Conservation (phyloP, 2,888 invertebrate genomes). For the Ceramica pisi region DNA sequence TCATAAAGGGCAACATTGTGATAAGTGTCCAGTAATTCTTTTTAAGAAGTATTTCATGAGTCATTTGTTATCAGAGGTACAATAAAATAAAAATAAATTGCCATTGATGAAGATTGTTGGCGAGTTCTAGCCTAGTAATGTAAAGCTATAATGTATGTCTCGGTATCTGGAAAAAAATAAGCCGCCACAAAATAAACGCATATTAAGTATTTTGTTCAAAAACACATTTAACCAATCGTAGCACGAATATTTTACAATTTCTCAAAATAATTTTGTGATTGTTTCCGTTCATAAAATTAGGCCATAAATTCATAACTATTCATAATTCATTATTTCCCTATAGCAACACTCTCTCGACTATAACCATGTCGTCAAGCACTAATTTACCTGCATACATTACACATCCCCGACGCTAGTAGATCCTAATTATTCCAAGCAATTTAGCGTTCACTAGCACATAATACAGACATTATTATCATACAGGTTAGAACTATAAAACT, state of each 20-base stretch:
- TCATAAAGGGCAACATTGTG: too few species aligned
- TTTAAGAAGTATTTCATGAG: too few species aligned
- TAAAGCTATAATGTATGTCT: too few species aligned
- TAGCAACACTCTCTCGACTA: neutral
- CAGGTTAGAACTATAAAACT: conserved; percentile 15
- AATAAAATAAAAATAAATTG: too few species aligned
- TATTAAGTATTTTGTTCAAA: neutral
- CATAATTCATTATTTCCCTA: conserved; percentile 8
- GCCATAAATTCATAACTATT: neutral
- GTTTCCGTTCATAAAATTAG: too few species aligned
- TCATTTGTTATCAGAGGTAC: too few species aligned
- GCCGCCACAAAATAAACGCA: neutral
- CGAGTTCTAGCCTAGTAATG: too few species aligned
- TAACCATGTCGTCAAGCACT: conserved; percentile 25
- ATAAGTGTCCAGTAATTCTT: too few species aligned
- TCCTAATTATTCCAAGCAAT: conserved; percentile 51
- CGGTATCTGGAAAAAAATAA: too few species aligned
- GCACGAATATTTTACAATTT: neutral
- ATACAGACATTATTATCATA: conserved; percentile 23
- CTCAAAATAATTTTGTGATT: too few species aligned
- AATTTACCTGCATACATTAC: conserved; percentile 46
- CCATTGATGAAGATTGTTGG: too few species aligned
- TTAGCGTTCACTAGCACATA: conserved; percentile 27
- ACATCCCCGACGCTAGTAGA: conserved; percentile 29
- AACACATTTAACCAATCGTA: neutral